phyloP scores from a whole-genome alignment of 1,140 invertebrate genomes.

The Diprion similis region DNA sequence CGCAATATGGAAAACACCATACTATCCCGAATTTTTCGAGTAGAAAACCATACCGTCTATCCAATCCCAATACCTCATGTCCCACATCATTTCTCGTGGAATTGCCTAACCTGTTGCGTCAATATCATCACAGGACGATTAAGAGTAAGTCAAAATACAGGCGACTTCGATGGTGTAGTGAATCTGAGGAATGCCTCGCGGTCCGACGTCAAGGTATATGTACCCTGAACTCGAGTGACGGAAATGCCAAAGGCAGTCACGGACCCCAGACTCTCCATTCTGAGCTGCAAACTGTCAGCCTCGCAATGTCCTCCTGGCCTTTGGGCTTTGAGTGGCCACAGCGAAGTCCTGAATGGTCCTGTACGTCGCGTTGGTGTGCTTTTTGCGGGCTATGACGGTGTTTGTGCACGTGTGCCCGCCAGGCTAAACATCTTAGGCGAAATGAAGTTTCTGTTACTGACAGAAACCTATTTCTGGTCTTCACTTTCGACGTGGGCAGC shows the following conservation, averaged over 20 bases:
- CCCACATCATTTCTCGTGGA: no score
- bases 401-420: neutral
- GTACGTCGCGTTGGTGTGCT: neutral
- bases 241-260: conserved; percentile 1
- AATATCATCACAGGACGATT: no score
- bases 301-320: neutral
- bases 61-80: no score
- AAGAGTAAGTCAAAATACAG: no score
- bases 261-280: neutral
- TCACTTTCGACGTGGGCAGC: neutral
- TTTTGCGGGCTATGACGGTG: neutral
- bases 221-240: neutral
- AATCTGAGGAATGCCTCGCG: no score
- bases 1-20: no score
- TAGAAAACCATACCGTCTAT: no score
- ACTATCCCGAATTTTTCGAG: no score
- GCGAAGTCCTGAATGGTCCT: neutral
- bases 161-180: no score
- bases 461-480: neutral
- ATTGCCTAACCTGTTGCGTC: no score
- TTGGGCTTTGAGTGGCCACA: neutral
- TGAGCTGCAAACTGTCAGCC: neutral
- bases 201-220: no score
- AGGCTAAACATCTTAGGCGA: neutral
- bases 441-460: neutral